phyloP scores from a whole-genome alignment of 2,888 invertebrate species.

The Protonemura montana region DNA sequence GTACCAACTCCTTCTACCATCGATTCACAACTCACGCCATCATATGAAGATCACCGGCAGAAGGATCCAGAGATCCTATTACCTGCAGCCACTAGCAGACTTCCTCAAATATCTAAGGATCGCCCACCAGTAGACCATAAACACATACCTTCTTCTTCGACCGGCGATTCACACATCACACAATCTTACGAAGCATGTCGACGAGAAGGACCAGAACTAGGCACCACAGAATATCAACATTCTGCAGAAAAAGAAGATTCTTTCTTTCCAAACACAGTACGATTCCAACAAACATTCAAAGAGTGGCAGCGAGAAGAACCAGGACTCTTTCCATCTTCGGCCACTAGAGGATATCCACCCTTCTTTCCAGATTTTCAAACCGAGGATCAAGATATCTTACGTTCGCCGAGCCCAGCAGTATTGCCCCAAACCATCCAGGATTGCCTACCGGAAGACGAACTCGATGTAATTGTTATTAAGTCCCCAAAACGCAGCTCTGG shows the following conservation, averaged over 20 bases:
- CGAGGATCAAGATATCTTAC: neutral
- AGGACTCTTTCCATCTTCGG: no score
- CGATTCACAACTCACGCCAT: neutral
- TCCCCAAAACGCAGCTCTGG: neutral
- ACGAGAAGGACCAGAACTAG: neutral
- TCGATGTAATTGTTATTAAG: neutral
- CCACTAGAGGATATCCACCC: no score
- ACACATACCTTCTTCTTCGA: neutral
- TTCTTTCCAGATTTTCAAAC: neutral
- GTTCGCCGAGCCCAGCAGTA: neutral
- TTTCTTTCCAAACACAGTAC: no score
- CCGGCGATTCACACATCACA: neutral
- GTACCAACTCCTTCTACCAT: no score
- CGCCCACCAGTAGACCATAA: neutral
- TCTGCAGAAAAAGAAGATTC: no score
- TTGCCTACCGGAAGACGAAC: neutral
- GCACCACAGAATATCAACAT: no score
- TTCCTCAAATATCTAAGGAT: neutral
- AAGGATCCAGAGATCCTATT: neutral
- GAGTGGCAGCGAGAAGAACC: no score
- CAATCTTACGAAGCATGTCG: neutral
- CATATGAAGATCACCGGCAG: neutral
- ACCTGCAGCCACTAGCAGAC: neutral
- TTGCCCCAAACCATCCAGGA: neutral
- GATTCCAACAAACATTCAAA: no score